Evolutionary conservation across 2,888 invertebrate species (phyloP).

Genomic region (Tenodera sinensis): DNA sequence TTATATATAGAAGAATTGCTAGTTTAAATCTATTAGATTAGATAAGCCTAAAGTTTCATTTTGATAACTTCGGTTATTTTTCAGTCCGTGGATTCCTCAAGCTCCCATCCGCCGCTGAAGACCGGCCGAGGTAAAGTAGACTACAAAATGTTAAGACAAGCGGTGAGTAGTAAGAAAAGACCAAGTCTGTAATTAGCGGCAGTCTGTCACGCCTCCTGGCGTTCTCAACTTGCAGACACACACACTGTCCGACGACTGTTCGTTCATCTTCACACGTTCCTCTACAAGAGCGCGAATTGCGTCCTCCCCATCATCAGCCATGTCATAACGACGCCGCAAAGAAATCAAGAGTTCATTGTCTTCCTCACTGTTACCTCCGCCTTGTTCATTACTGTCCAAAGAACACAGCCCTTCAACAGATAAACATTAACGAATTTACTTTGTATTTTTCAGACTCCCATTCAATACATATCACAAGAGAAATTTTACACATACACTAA

Average conservation of each 20-base stretch:
- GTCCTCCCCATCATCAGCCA: background rate
- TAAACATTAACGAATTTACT: too few relatives aligned
- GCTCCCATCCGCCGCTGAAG: background rate
- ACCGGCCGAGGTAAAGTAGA: background rate
- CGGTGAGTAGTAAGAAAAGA: background rate
- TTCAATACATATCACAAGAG: too few relatives aligned
- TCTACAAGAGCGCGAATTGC: background rate
- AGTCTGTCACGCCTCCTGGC: background rate
- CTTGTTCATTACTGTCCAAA: too few relatives aligned
- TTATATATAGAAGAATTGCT: too few relatives aligned
- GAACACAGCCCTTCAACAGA: too few relatives aligned
- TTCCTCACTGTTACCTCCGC: background rate
- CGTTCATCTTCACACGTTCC: background rate
- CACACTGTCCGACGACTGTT: background rate
- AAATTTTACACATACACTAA: too few relatives aligned
- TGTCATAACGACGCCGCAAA: background rate
- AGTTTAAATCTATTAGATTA: too few relatives aligned
- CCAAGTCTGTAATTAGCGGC: background rate
- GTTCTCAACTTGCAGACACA: background rate
- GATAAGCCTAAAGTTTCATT: too few relatives aligned
- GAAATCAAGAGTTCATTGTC: background rate
- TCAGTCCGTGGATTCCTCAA: too few relatives aligned
- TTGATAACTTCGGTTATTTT: too few relatives aligned
- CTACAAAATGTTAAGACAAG: background rate
- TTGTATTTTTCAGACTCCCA: too few relatives aligned